Conservation (phyloP, 1,140 invertebrate genomes). For the Neelides sp. region DNA sequence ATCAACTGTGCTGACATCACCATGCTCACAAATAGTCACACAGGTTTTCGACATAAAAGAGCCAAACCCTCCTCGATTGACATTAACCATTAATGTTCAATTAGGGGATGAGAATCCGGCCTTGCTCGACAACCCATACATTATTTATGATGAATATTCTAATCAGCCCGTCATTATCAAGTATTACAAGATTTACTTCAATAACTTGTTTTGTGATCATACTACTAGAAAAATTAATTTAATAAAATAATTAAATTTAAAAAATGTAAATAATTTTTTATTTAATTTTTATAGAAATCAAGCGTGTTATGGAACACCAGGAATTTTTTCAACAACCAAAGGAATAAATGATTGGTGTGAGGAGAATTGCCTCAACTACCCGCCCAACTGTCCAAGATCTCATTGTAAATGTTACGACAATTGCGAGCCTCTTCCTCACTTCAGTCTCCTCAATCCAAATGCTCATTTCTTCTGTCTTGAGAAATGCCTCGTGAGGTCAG, state of each 20-base stretch:
- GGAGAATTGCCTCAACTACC: slow-evolving; percentile 67
- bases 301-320: slow-evolving; percentile 51
- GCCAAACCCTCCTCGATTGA: slow-evolving; percentile 40
- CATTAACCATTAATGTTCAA: neutral
- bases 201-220: neutral
- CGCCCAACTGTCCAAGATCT: slow-evolving; percentile 61
- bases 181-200: neutral
- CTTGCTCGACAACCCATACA: neutral
- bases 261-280: slow-evolving; percentile 3
- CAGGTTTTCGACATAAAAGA: slow-evolving; percentile 39
- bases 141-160: slow-evolving; percentile 3
- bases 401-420: slow-evolving; percentile 52
- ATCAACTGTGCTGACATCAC: slow-evolving; percentile 74
- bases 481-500: slow-evolving; percentile 28
- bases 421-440: slow-evolving; percentile 13
- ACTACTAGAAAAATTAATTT: slow-evolving; percentile 42
- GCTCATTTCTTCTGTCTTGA: slow-evolving; percentile 31
- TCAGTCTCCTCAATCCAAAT: slow-evolving; percentile 24
- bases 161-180: neutral
- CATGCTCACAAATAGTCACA: slow-evolving; percentile 58
- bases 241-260: slow-evolving; percentile 39
- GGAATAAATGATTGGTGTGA: slow-evolving; percentile 64
- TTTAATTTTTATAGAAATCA: slow-evolving; percentile 54
- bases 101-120: neutral
- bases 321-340: slow-evolving; percentile 51